These are phyloP conservation scores for Recurvirostra avosetta DNA, from an alignment of 2,113 vertebrate species.

Conservation along the genomic window DNA sequence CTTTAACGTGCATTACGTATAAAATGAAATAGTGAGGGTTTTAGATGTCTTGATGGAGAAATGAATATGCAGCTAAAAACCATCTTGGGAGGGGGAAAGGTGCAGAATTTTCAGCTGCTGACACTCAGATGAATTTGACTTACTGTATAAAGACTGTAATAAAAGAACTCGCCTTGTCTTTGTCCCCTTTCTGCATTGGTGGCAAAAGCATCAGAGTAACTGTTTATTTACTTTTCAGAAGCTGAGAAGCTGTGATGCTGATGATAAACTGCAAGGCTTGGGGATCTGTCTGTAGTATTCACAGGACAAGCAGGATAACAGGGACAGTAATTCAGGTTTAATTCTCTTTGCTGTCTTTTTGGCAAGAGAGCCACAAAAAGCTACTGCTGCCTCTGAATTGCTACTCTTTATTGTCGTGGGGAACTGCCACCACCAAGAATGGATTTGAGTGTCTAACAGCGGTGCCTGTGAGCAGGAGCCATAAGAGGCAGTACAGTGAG, in stretches of 20 bases:
- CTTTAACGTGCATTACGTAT: not conserved
- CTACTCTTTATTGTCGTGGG: not conserved
- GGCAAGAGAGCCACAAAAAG: not conserved
- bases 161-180: not conserved
- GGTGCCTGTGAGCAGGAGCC: not conserved
- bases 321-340: not conserved
- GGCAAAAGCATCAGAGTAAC: not conserved
- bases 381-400: not conserved
- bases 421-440: not conserved
- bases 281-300: not conserved
- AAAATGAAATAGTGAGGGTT: not conserved
- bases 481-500: not conserved
- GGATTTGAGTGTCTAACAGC: not conserved
- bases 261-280: not conserved
- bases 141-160: not conserved
- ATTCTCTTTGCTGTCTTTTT: not conserved
- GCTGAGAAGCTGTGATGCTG: not conserved
- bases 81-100: too few relatives aligned
- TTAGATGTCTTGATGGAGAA: not conserved
- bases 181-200: not conserved
- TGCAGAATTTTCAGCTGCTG: not conserved
- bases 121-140: accelerated
- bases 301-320: not conserved
- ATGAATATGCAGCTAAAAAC: not conserved
- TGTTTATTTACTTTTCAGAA: not conserved